These are phyloP conservation scores for Sardinella longiceps DNA, from an alignment of 2,797 vertebrate genomes.

Conservation along the genomic window DNA sequence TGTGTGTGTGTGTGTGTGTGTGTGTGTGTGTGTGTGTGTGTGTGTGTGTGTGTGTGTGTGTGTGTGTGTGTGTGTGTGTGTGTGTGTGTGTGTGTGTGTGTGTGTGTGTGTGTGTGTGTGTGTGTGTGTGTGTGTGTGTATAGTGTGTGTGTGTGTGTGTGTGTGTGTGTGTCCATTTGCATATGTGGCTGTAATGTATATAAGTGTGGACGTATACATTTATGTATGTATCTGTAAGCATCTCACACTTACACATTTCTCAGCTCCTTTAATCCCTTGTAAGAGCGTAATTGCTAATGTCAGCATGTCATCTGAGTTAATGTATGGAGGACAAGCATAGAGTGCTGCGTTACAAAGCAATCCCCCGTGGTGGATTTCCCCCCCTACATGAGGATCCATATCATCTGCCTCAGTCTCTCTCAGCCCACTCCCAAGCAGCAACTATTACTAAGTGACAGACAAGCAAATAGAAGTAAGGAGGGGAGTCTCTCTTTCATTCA, in stretches of 20 bases:
- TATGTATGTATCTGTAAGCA: not conserved
- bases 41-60: conserved; percentile 41
- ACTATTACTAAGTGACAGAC: not conserved
- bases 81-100: conserved; percentile 43
- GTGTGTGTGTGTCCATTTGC: not conserved
- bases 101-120: not conserved
- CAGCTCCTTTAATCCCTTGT: not conserved
- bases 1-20: conserved; percentile 42
- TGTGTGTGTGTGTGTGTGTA: not conserved
- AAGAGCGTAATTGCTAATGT: not conserved
- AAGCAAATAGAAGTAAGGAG: not conserved
- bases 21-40: conserved; percentile 35
- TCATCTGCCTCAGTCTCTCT: not conserved
- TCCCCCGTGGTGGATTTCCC: not conserved
- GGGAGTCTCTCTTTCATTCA: too few species aligned
- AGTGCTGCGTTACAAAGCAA: not conserved
- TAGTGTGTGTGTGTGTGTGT: not conserved
- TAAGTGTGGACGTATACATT: not conserved
- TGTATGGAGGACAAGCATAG: not conserved
- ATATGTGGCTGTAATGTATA: not conserved
- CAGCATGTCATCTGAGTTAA: not conserved
- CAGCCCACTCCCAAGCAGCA: not conserved
- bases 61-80: conserved; percentile 33
- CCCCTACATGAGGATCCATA: not conserved
- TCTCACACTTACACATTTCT: not conserved